These are phyloP conservation scores for Oryzias celebensis DNA, from an alignment of 2,113 vertebrate genomes.

Conservation along the genomic window DNA sequence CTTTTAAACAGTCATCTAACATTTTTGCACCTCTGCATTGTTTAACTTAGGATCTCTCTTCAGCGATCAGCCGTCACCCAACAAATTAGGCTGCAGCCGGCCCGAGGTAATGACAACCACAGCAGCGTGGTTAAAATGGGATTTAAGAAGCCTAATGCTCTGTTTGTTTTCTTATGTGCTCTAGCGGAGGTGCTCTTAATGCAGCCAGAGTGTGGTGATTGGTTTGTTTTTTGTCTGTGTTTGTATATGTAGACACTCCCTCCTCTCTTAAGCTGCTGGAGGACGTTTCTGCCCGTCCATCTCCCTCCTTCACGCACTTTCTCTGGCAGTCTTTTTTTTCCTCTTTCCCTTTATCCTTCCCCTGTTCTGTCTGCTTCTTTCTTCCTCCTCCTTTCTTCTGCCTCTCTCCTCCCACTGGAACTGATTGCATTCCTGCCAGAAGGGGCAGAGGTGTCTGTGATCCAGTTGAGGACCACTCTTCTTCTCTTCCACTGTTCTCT, in stretches of 20 bases:
- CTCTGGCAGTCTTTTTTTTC: slow-evolving; percentile 44
- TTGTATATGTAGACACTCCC: slow-evolving; percentile 51
- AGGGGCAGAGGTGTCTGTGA: slow-evolving; percentile 77
- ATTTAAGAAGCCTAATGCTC: slow-evolving; percentile 63
- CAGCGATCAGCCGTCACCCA: slow-evolving; percentile 46
- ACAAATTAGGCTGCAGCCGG: slow-evolving; percentile 24
- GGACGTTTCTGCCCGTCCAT: slow-evolving; percentile 34
- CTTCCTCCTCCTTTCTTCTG: slow-evolving; percentile 57
- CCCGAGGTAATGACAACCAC: slow-evolving; percentile 51
- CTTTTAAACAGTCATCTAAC: slow-evolving; percentile 1
- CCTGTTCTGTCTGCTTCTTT: slow-evolving; percentile 62
- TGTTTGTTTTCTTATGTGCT: slow-evolving; percentile 69
- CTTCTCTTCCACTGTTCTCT: slow-evolving; percentile 43
- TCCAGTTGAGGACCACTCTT: slow-evolving; percentile 66
- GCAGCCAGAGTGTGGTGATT: slow-evolving; percentile 50
- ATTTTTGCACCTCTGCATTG: slow-evolving; percentile 14
- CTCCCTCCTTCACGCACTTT: slow-evolving; percentile 52
- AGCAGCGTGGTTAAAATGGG: slow-evolving; percentile 42
- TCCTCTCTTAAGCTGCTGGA: slow-evolving; percentile 42
- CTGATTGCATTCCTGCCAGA: slow-evolving; percentile 77
- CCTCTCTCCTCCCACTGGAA: slow-evolving; percentile 55
- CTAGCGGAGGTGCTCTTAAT: slow-evolving; percentile 53
- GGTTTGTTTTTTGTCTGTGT: slow-evolving; percentile 49
- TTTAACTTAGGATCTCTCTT: slow-evolving; percentile 22
- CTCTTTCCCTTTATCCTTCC: slow-evolving; percentile 55